Evolutionary conservation across 2,113 vertebrate genomes (phyloP), one percentile per base, ranked within the genome.

Genomic region (Hippocampus zosterae): DNA sequence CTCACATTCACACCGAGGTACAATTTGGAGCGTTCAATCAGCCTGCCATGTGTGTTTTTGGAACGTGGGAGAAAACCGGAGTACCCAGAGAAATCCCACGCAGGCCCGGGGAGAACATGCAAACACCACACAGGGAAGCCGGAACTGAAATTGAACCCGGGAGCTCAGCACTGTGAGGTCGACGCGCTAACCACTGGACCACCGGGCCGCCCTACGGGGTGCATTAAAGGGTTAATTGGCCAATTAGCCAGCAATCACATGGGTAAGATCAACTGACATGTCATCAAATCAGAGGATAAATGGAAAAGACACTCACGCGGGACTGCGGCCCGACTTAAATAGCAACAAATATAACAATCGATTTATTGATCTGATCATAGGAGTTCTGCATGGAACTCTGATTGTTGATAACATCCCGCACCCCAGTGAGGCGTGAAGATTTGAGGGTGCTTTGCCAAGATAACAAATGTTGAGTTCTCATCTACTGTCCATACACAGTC

Each of bases 191-290:
- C 33, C 33, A 33, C 5, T 33, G 33, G 33, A 33, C 33, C 33
- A 6, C 33, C 33, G 33, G 33, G 33, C 33, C 33, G 1, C 33
- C 33, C 33, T 37, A 37, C 6, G 1, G 33, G 33, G 33, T 37
- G 33, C 33, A 37, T 37, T 5, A 37, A 37, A 37, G 33, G 33
- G 33, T 37, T 59, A 76, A 79, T 59, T 65, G 74, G 74, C 27
- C 48, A 55, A 15, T 33, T 56, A 78, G 61, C 80, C 67, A 71
- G 62, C 62, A 41, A 33, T 82, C 81, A 53, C 68, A 46, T 67
- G 84, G 55, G 78, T 19, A 67, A 60, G 3, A 48, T 63, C 74
- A 25, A 65, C 65, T 53, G 65, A 10, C 8, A 59, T 23, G 5
- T 21, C 19, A 64, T 7, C 33, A 27, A 71, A 18, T 27, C 42